Conservation (phyloP, 2,797 vertebrate species). For the Sebastes aleutianus region DNA sequence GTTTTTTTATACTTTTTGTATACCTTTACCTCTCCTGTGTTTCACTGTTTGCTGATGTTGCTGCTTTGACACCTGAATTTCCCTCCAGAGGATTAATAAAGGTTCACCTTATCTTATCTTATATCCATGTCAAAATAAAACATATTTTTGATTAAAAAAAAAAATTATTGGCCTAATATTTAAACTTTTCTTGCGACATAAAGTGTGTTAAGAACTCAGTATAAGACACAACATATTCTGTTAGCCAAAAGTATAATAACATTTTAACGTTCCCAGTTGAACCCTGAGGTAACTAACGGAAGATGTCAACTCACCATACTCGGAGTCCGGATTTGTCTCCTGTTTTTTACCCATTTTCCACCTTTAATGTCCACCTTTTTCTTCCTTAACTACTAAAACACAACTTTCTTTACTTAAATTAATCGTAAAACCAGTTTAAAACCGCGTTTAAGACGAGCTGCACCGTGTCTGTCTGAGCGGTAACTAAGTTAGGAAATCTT, state of each 20-base stretch:
- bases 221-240: neutral
- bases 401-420: neutral
- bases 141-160: neutral
- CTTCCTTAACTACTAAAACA: neutral
- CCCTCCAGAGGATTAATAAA: no score
- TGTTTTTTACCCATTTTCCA: conserved; percentile 71
- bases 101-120: no score
- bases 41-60: no score
- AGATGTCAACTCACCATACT: conserved; percentile 72
- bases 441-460: neutral
- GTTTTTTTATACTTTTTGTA: no score
- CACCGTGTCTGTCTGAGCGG: neutral
- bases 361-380: neutral
- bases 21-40: no score
- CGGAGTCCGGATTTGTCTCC: conserved; percentile 43
- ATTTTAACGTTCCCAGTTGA: neutral
- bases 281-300: conserved; percentile 2
- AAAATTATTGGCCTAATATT: neutral
- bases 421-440: neutral
- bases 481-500: conserved; percentile 54
- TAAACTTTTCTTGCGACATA: neutral
- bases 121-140: neutral
- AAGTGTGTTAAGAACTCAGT: no score
- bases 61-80: no score
- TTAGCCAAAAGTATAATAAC: no score